Evolutionary conservation across 2,113 vertebrate species (phyloP).

Genomic region (Bubo bubo): DNA sequence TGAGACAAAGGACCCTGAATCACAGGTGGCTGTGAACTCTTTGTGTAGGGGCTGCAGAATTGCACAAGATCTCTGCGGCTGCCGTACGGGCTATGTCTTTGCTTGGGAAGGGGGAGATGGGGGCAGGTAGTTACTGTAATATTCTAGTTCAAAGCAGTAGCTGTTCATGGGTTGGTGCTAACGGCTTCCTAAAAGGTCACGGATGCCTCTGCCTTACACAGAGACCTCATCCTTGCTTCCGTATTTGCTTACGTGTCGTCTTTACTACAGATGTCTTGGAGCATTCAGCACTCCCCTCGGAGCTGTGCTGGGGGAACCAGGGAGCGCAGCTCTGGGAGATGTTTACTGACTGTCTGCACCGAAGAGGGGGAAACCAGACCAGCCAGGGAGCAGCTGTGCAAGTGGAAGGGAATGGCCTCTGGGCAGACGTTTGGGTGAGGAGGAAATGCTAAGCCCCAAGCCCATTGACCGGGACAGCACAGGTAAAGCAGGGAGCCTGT

Average conservation of each 20-base stretch:
- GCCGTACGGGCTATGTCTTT: rapidly evolving
- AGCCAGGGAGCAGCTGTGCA: not conserved
- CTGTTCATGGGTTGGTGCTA: slow-evolving; percentile 6
- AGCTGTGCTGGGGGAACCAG: not conserved
- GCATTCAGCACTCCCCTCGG: rapidly evolving
- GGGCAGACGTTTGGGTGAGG: not conserved
- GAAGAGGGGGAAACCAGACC: not conserved
- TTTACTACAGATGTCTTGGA: not conserved
- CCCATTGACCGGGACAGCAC: rapidly evolving
- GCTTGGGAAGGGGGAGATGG: not conserved
- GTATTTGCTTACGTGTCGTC: rapidly evolving
- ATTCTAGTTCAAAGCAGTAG: not conserved
- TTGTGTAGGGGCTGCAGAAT: not conserved
- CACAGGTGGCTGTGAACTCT: not conserved
- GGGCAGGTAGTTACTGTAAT: not conserved
- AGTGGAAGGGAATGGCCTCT: not conserved
- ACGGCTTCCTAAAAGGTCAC: not conserved
- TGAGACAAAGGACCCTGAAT: not conserved
- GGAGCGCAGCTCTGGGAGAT: not conserved
- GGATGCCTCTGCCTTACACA: not conserved
- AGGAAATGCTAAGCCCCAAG: not conserved
- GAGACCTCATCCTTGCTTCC: not conserved
- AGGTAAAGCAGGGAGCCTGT: not conserved
- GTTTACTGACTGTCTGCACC: not conserved
- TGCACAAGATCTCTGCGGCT: not conserved